phyloP scores from a whole-genome alignment of 2,888 invertebrate species.

The Galeruca laticollis region DNA sequence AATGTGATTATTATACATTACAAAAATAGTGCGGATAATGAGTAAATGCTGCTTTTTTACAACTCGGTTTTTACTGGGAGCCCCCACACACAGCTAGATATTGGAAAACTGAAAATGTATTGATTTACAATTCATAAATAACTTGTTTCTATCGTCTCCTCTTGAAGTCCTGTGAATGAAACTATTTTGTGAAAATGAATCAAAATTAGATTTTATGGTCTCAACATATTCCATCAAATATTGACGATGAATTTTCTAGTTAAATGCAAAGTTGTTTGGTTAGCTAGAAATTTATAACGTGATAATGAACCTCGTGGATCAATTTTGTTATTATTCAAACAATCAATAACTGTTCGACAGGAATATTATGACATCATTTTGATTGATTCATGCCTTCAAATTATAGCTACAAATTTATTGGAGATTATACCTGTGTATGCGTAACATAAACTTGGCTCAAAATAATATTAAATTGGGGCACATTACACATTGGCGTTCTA shows the following conservation, averaged over 20 bases:
- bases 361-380: background rate
- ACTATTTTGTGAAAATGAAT: too few species aligned
- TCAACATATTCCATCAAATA: background rate
- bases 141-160: too few species aligned
- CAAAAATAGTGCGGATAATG: too few species aligned
- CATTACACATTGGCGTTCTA: too few species aligned
- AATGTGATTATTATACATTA: too few species aligned
- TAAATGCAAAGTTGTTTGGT: background rate
- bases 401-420: background rate
- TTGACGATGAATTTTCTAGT: background rate
- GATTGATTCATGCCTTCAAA: background rate
- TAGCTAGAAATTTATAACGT: background rate
- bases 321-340: background rate
- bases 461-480: background rate
- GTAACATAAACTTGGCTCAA: background rate
- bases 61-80: too few species aligned
- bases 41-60: too few species aligned
- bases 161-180: too few species aligned
- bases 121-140: too few species aligned
- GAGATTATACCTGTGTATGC: slow-evolving; percentile 6
- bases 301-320: background rate
- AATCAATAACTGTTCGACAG: background rate
- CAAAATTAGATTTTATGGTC: too few species aligned
- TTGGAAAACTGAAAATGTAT: too few species aligned
- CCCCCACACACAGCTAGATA: too few species aligned